A percentile compares a stretch with the other conserved stretches of the same genome.
phyloP scores from a whole-genome alignment of 2,888 invertebrate species.

The Diaperis boleti region DNA sequence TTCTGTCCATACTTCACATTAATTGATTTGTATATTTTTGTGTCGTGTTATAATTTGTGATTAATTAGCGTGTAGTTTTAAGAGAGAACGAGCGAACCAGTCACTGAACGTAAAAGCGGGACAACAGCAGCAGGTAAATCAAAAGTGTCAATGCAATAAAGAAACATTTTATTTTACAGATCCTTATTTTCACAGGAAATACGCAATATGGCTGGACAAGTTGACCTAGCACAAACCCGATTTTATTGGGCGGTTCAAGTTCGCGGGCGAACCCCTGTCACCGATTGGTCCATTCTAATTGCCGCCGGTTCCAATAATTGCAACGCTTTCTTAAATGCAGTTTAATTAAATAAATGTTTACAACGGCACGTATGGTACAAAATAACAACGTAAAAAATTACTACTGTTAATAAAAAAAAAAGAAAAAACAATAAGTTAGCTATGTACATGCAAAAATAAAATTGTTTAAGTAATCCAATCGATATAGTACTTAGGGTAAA shows the following conservation, averaged over 20 bases:
- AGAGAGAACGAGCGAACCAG: no score
- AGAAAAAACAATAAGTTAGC: constrained; percentile 56
- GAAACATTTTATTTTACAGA: constrained; percentile 7
- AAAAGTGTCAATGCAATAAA: background rate
- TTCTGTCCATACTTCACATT: no score
- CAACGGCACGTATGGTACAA: constrained; percentile 48
- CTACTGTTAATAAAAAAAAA: constrained; percentile 50
- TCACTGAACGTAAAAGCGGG: no score
- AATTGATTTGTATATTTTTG: no score
- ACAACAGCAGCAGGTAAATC: background rate
- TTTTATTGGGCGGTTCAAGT: background rate
- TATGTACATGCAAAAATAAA: constrained; percentile 58
- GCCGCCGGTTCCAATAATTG: background rate
- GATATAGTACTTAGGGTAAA: constrained; percentile 41
- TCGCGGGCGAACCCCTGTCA: background rate
- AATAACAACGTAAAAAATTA: constrained; percentile 54
- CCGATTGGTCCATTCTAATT: constrained; percentile 13
- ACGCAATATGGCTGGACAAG: background rate
- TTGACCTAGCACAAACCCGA: background rate
- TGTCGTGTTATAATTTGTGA: no score
- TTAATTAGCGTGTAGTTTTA: no score
- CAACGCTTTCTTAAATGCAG: constrained; percentile 22
- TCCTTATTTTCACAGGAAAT: background rate
- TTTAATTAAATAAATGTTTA: constrained; percentile 37
- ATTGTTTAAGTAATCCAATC: constrained; percentile 46